phyloP scores from a whole-genome alignment of 2,113 vertebrate genomes.

The Mustelus asterias region DNA sequence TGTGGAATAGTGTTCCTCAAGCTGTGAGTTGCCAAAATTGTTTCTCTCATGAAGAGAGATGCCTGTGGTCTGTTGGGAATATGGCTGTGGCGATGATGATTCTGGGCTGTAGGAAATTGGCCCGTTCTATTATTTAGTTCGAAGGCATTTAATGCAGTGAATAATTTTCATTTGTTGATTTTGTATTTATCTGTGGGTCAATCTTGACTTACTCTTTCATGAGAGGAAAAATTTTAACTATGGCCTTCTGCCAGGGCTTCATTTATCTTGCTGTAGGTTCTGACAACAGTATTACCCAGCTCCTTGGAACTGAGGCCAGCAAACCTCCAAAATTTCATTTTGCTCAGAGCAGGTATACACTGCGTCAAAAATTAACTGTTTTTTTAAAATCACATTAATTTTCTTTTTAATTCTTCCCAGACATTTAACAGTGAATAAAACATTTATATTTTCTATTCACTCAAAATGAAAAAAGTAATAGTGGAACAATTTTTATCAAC shows the following conservation, averaged over 20 bases:
- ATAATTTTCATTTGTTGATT: not conserved
- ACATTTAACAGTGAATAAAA: not conserved
- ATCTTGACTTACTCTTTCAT: slow-evolving; percentile 88
- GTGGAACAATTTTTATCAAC: not conserved
- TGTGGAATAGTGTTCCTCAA: too few relatives aligned
- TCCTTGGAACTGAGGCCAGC: slow-evolving; percentile 83
- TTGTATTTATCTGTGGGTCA: slow-evolving; percentile 58
- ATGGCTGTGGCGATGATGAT: too few relatives aligned
- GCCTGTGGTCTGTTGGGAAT: too few relatives aligned
- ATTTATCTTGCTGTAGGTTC: slow-evolving; percentile 88
- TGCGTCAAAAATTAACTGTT: not conserved
- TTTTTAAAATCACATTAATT: not conserved
- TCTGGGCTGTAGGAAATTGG: not conserved
- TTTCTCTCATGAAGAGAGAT: too few relatives aligned
- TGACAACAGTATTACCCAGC: slow-evolving; percentile 87
- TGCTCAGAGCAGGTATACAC: slow-evolving; percentile 78
- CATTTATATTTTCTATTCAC: not conserved
- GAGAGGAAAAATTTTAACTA: slow-evolving; percentile 82
- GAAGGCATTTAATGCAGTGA: not conserved
- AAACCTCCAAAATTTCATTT: slow-evolving; percentile 92
- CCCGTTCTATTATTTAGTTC: not conserved
- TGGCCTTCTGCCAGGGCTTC: slow-evolving; percentile 92
- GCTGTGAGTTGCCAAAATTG: too few relatives aligned
- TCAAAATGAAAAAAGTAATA: not conserved
- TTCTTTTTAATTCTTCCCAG: not conserved